A percentile compares a stretch with the other conserved stretches of the same genome.
phyloP scores from a whole-genome alignment of 1,140 invertebrate species.

The Drosophila baimaii region DNA sequence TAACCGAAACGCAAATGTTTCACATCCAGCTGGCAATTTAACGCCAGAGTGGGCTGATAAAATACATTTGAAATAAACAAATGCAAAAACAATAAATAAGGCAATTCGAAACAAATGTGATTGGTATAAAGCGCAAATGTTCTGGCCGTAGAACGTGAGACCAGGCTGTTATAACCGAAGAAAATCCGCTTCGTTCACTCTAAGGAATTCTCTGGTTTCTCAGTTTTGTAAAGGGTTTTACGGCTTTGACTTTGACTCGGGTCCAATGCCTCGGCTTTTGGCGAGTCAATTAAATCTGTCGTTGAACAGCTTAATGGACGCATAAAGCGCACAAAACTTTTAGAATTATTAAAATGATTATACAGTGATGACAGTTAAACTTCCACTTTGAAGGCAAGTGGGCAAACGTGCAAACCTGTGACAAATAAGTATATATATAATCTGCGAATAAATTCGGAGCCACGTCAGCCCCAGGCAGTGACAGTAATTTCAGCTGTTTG shows the following conservation, averaged over 20 bases:
- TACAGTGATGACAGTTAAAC: background rate
- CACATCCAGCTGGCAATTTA: constrained; percentile 35
- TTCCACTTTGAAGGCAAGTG: constrained; percentile 17
- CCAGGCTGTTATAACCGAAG: background rate
- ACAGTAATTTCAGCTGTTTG: constrained; percentile 31
- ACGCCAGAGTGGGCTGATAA: constrained; percentile 36
- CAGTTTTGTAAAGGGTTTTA: constrained; percentile 3
- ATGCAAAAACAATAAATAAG: constrained; percentile 29
- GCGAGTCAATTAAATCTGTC: constrained; percentile 13
- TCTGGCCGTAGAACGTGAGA: constrained; percentile 21
- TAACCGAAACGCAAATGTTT: constrained; percentile 31
- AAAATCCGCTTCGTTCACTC: background rate
- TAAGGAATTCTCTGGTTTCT: constrained; percentile 2
- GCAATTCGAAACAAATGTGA: constrained; percentile 23
- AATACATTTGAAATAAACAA: constrained; percentile 23
- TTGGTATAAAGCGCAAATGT: constrained; percentile 28
- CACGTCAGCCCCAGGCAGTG: constrained; percentile 25
- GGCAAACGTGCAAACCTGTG: constrained; percentile 12
- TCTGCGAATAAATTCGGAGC: constrained; percentile 10
- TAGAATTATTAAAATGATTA: constrained; percentile 23
- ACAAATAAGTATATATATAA: constrained; percentile 11
- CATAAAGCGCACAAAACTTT: background rate
- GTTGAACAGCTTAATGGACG: constrained; percentile 33
- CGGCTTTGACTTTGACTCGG: constrained; percentile 10
- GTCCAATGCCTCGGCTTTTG: background rate